Evolutionary conservation across 64 coral and sea anemone species (phyloP), one percentile per base, ranked within the genome.

Genomic region (Montipora capricornis): DNA sequence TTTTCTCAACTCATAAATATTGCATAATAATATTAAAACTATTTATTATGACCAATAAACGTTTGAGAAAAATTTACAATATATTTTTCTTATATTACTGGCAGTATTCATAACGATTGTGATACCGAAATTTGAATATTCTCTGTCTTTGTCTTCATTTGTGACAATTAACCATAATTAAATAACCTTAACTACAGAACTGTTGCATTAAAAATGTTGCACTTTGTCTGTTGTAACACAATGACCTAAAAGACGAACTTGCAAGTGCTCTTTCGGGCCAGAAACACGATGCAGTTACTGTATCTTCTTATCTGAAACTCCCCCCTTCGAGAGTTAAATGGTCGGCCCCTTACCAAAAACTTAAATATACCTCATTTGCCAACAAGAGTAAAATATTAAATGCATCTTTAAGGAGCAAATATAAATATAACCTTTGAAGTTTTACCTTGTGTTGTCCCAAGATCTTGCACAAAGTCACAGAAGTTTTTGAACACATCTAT

Each of bases 381-480:
- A 22, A n/a, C 49, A 66, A 44, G 49, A 45, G 47, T 86, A 24
- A 47, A 47, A 53, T 53, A 53, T 85, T 85, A 14, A 44, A 37
- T 84, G 55, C 24, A 66, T 57, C 44, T 84, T 57, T n/a, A 64
- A 84, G 14, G 57, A 64, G 44, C 47, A 15, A n/a, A n/a, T n/a
- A 64, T 68, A 87, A 37, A 93, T 67, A 76, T 79, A 93, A 53
- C 74, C 70, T 73, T 53, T 62, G 20, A 82, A 91, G 49, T 24
- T 9, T 73, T 91, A 91, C 89, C 89, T 73, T 93, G 59, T 88
- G 75, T 80, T 70, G 59, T 90, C 20, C 81, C 68, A 49, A 84
- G 88, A 49, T 95, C 93, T 78, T 85, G 80, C 59, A 95, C 48
- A 66, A 86, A 95, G 22, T 95, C 89, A 82, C 89, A 91, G 74